phyloP scores from a whole-genome alignment of 2,888 invertebrate genomes.

The Argyresthia goedartella region DNA sequence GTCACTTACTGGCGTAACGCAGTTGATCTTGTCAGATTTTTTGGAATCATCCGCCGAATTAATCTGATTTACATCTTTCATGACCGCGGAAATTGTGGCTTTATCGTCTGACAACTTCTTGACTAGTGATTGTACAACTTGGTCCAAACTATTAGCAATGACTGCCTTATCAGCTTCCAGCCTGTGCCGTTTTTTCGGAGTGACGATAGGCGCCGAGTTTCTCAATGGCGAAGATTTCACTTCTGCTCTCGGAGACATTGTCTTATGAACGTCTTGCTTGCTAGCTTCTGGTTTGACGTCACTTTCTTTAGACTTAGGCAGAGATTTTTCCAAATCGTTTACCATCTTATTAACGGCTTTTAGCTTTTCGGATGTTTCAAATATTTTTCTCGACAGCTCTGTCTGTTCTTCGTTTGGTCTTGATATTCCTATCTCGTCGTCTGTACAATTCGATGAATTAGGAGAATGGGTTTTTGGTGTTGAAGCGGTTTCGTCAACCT shows the following conservation, averaged over 20 bases:
- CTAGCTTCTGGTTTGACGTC: constrained; percentile 36
- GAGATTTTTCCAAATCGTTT: constrained; percentile 52
- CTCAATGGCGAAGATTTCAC: constrained; percentile 43
- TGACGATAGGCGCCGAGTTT: constrained; percentile 66
- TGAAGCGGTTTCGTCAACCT: constrained; percentile 27
- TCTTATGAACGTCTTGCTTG: constrained; percentile 40
- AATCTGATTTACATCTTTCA: constrained; percentile 42
- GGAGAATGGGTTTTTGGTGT: constrained; percentile 26
- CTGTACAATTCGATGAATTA: constrained; percentile 26
- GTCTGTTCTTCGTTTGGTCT: constrained; percentile 56
- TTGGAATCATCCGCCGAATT: constrained; percentile 35
- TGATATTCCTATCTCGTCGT: constrained; percentile 45
- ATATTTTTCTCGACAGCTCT: constrained; percentile 61
- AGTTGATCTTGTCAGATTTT: constrained; percentile 27
- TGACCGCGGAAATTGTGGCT: constrained; percentile 17
- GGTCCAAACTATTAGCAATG: constrained; percentile 47
- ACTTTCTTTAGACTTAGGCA: constrained; percentile 50
- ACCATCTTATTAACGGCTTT: constrained; percentile 64
- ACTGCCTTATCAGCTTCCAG: constrained; percentile 71
- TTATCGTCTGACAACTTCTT: constrained; percentile 61
- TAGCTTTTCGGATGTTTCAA: constrained; percentile 61
- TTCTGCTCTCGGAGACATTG: constrained; percentile 47
- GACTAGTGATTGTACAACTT: constrained; percentile 60
- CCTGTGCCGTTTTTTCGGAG: constrained; percentile 81
- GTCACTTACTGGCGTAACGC: constrained; percentile 19